Evolutionary conservation across 1,140 invertebrate species (phyloP).

Genomic region (Metopolophium dirhodum): DNA sequence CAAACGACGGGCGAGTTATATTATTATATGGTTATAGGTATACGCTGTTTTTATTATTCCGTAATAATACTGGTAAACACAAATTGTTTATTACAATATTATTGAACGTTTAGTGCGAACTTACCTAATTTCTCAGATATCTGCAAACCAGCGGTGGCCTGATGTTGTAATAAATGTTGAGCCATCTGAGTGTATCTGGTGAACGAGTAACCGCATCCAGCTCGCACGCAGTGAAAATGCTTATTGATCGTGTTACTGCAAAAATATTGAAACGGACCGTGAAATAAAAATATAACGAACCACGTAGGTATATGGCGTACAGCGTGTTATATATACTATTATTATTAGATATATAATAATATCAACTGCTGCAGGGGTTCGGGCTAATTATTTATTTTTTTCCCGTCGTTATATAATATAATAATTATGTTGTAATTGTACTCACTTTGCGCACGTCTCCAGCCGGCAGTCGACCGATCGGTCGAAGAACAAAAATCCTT

Average conservation of each 20-base stretch:
- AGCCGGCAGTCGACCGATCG: conserved; percentile 78
- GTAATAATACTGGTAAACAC: not conserved
- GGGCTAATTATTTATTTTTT: not conserved
- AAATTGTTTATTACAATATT: not conserved
- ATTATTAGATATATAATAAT: not conserved
- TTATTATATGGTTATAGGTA: not conserved
- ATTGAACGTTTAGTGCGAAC: not conserved
- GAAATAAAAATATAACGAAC: not conserved
- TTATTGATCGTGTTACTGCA: conserved; percentile 73
- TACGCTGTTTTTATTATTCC: not conserved
- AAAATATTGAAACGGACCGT: not conserved
- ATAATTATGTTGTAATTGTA: not conserved
- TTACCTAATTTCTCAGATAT: conserved; percentile 49
- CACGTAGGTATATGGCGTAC: not conserved
- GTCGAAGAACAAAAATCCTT: conserved; percentile 83
- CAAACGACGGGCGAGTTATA: not conserved
- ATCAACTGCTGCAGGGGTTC: not conserved
- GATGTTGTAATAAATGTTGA: conserved; percentile 73
- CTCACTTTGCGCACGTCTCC: conserved; percentile 69
- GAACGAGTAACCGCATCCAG: conserved; percentile 78
- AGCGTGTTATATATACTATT: not conserved
- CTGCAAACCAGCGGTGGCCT: conserved; percentile 56
- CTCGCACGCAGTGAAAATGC: conserved; percentile 80
- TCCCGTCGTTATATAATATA: not conserved
- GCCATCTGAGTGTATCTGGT: conserved; percentile 77